Base-by-base conservation (phyloP, 30 jellyfish, hydroid and myxozoan genomes). In the Aurelia sp. region DNA sequence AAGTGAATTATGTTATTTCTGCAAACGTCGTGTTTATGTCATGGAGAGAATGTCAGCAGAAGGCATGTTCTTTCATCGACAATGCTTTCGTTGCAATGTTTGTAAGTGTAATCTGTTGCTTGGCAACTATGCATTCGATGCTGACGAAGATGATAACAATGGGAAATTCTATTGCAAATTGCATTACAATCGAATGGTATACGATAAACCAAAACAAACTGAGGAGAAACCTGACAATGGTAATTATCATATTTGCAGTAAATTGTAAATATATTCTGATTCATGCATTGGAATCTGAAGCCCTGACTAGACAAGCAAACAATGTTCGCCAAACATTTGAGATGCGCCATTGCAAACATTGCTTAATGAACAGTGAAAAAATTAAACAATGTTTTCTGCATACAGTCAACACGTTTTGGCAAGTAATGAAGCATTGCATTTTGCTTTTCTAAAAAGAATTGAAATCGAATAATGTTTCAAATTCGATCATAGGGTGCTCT, bases 31-130 rank as follows among this genome's bases (percentile, higher is more conserved):
- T 60, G 98, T 92, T 20, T 92, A 92, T 64, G 98, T 92, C 91
- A 74, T 92, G 98, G 98, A 92, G 77, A 60, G 98, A 24, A 94
- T 88, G 91, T 92, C 98, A 0, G 97, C 97, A 11, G 98, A 92
- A 63, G 98, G 97, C 2, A 78, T 65, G 69, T 92, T 92, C 70
- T 92, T 92, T 59, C 98, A 92, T 66, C 98, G 98, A n/a, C 89
- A 82, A 57, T 92, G 98, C 71, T 92, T 92, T 72, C 69, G 92
- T 18, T 92, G 98, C 81, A 52, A 30, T 30, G 91, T 74, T 4
- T 92, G 98, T 85, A 81, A 78, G 52, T 92, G 98, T 63, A 94
- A 81, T 33, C 92, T 92, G 89, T 82, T 92, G 84, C 97, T 81
- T 80, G 98, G 98, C 87, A 92, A 87, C 91, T 88, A 92, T 64